phyloP scores from a whole-genome alignment of 1,140 invertebrate genomes.

The Brachionus rotundiformis region DNA sequence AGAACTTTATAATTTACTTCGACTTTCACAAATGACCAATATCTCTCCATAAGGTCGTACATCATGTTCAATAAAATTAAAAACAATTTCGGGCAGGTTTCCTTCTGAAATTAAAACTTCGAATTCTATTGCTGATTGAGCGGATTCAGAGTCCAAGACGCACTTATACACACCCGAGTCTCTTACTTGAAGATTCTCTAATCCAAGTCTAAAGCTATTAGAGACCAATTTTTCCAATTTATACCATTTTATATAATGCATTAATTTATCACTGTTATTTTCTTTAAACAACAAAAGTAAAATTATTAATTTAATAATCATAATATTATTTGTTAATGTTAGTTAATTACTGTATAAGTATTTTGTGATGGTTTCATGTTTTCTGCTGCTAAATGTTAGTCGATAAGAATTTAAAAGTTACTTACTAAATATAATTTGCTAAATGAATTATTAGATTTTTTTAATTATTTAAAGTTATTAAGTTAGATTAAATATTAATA shows the following conservation, averaged over 20 bases:
- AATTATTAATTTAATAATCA: not conserved
- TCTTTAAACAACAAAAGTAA: not conserved
- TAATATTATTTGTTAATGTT: not conserved
- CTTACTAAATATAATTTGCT: not conserved
- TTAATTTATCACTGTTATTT: not conserved
- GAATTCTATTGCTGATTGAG: not conserved
- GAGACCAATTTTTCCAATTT: not conserved
- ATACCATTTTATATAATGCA: not conserved
- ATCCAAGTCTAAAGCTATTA: not conserved
- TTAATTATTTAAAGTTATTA: not conserved
- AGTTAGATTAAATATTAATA: not conserved
- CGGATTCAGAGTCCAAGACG: not conserved
- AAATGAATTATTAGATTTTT: not conserved
- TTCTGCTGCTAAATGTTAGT: not conserved
- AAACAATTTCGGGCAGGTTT: not conserved
- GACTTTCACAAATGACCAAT: conserved; percentile 31
- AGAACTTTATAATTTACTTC: not conserved
- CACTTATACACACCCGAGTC: conserved; percentile 38
- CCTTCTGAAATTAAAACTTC: not conserved
- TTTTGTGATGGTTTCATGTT: not conserved
- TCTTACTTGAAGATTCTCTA: not conserved
- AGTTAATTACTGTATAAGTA: not conserved
- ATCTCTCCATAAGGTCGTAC: conserved; percentile 19
- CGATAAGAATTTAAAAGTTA: not conserved
- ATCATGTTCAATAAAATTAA: conserved; percentile 29